Evolutionary conservation across 2,797 vertebrate species (phyloP).

Genomic region (Urosaurus nigricauda): DNA sequence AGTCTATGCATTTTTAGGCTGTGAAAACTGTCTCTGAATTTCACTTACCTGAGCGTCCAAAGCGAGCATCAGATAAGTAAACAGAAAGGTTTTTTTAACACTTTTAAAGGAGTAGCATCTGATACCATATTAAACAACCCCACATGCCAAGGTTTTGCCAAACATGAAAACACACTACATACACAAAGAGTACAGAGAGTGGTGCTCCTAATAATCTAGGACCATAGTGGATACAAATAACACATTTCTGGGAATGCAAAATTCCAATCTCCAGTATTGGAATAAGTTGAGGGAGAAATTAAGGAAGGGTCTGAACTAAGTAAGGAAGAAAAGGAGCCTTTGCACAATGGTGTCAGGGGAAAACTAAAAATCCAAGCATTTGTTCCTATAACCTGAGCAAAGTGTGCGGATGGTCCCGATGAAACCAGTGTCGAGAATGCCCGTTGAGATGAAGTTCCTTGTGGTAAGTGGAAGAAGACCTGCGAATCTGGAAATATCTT

Average conservation of each 20-base stretch:
- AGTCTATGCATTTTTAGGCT: constrained; percentile 14
- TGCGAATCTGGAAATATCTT: constrained; percentile 83
- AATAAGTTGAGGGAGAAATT: constrained; percentile 41
- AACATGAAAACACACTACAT: constrained; percentile 36
- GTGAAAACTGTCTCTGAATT: constrained; percentile 40
- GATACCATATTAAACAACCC: constrained; percentile 27
- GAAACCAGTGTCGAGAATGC: constrained; percentile 85
- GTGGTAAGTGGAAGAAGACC: constrained; percentile 84
- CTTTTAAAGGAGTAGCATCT: constrained; percentile 16
- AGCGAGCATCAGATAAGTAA: constrained; percentile 40
- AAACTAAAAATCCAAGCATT: constrained; percentile 61
- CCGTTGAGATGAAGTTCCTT: constrained; percentile 85
- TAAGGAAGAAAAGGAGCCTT: constrained; percentile 36
- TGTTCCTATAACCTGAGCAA: constrained; percentile 88
- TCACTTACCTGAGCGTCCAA: constrained; percentile 32
- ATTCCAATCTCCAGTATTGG: constrained; percentile 44
- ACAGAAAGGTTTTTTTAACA: constrained; percentile 28
- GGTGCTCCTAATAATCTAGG: constrained; percentile 18
- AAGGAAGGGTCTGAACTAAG: neutral
- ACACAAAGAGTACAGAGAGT: constrained; percentile 25
- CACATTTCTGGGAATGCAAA: constrained; percentile 4
- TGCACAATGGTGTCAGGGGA: constrained; percentile 18
- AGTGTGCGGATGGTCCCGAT: constrained; percentile 82
- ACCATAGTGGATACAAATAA: neutral
- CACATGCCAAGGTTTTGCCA: constrained; percentile 40